Evolutionary conservation across 2,113 vertebrate genomes (phyloP), one percentile per base, ranked within the genome.

Genomic region (Hyperoodon ampullatus): DNA sequence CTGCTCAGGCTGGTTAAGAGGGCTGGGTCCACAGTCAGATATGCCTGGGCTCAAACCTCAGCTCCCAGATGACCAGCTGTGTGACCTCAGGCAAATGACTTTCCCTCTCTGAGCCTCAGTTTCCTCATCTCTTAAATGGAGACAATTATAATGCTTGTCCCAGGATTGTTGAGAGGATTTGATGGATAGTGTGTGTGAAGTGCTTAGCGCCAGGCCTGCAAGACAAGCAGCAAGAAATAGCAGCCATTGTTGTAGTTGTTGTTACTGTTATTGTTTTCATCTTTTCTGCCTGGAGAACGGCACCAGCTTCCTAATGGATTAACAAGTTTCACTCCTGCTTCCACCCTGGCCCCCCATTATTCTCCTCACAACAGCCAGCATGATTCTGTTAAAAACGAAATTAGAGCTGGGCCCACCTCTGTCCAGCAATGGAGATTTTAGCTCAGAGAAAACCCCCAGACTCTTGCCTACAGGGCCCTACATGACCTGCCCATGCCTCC

Each of bases 161-260:
- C 53, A 8, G 77, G 47, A 44, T 1, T 68, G 10, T 1, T 30
- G 81, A 47, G 50, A 35, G 23, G 28, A 47, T 24, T 3, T 47
- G 61, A 39, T 2, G 19, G 42, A 12, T 26, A 4, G 8, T 4
- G 0, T 28, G 9, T 47, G 7, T 35, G 15, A 66, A 44, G 15
- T 19, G 16, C 47, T 63, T 55, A 28, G 42, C 3, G 2, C 1
- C 0, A 21, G 33, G 12, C 55, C 81, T 23, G 23, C 12, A 33
- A 8, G 5, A 9, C 23, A 26, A 44, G 50, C 35, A 35, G 44
- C 6, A 11, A 12, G 21, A 14, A 19, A 7, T 13, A 16, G 60
- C 0, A 0, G 30, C 47, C 53, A 1, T 4, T n/a, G 35, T 2
- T 58, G 12, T 5, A 2, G 1, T 42, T 77, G 42, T 33, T 44